phyloP scores from a whole-genome alignment of 2,888 invertebrate genomes.

The Agriopis aurantiaria region DNA sequence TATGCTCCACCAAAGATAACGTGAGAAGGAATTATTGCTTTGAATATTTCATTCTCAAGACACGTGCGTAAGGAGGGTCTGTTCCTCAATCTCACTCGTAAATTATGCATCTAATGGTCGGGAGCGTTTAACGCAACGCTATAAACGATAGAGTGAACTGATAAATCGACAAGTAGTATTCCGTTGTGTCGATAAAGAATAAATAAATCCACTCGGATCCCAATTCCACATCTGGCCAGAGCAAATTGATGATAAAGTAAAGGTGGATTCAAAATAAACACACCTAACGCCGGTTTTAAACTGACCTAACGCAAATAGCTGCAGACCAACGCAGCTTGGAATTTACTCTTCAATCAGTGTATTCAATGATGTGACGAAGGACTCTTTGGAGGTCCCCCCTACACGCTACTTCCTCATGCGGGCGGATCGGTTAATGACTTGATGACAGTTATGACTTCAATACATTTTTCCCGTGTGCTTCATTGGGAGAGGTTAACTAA shows the following conservation, averaged over 20 bases:
- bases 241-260: conserved; percentile 31
- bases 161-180: conserved; percentile 17
- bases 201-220: background rate
- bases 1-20: conserved; percentile 65
- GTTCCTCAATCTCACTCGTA: conserved; percentile 50
- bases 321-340: conserved; percentile 55
- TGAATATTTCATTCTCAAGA: conserved; percentile 61
- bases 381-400: conserved; percentile 69
- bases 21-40: conserved; percentile 61
- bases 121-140: conserved; percentile 27
- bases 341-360: conserved; percentile 50
- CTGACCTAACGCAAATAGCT: conserved; percentile 55
- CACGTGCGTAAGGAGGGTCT: conserved; percentile 58
- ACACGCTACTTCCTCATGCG: conserved; percentile 83
- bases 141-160: conserved; percentile 19
- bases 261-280: conserved; percentile 54
- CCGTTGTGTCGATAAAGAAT: conserved; percentile 6
- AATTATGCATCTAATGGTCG: conserved; percentile 34
- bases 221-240: conserved; percentile 8
- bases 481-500: conserved; percentile 78
- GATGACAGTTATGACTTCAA: conserved; percentile 78
- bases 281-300: conserved; percentile 44
- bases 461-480: conserved; percentile 79
- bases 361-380: conserved; percentile 54
- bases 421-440: conserved; percentile 75